Evolutionary conservation across 2,888 invertebrate species (phyloP), one percentile per base, ranked within the genome.

Genomic region (Bursaphelenchus okinawaensis): DNA sequence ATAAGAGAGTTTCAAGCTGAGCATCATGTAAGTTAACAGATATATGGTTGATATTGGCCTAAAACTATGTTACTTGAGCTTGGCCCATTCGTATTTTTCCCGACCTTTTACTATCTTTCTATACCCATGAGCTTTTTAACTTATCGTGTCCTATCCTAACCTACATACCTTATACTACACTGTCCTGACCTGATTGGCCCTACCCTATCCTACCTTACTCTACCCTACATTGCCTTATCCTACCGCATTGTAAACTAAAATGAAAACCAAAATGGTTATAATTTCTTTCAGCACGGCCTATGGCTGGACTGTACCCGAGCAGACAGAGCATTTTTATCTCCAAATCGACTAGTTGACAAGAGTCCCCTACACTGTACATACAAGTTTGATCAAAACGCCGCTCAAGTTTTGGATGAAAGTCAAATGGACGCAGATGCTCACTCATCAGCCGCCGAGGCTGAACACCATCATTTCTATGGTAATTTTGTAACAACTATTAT

Each of bases 391-490:
- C 61, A 69, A 29, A 73, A 77, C 3, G 78, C 79, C 1, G 73
- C 69, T 26, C 71, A 80, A 67, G 71, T 80, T 19, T 73, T 80
- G 40, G 79, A 80, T 54, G 78, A 75, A 65, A 79, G 80, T 63
- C 73, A 76, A 16, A 72, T 71, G 20, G 78, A 81, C 61, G 73
- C 77, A 52, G 80, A 80, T 62, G 68, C 73, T 51, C 77, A 79
- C 63, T 75, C 78, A 52, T 80, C 80, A 9, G 80, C 80, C 7
- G 80, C 77, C 7, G 80, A 80, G 62, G 75, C 79, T 28, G 81
- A 78, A 60, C 81, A 80, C 52, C 80, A 80, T 66, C 80, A 80
- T 60, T 80, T 81, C 60, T 77, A 73, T 63, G 75, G 80, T 80
- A 40, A 57, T 63, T 54, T 19, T 19, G n/a, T n/a, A n/a, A n/a